These are phyloP conservation scores for Leucoraja erinaceus DNA, from an alignment of 2,113 vertebrate species.

Conservation along the genomic window DNA sequence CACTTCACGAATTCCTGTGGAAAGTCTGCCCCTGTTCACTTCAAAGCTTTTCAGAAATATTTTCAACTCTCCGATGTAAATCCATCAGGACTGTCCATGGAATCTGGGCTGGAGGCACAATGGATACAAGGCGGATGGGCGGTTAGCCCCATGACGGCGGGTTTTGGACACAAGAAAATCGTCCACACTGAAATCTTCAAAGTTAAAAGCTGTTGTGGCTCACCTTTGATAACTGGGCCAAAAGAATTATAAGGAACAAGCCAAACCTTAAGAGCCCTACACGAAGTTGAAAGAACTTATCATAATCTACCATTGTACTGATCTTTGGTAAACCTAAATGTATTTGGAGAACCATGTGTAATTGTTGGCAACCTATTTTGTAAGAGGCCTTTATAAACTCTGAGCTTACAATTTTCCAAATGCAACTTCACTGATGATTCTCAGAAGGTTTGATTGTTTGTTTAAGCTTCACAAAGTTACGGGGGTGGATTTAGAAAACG, in stretches of 20 bases:
- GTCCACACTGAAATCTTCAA: not conserved
- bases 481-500: not conserved
- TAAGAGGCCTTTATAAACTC: not conserved
- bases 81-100: not conserved
- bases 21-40: not conserved
- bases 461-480: not conserved
- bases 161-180: not conserved
- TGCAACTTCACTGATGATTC: not conserved
- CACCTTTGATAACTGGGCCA: not conserved
- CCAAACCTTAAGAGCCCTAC: not conserved
- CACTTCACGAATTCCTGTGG: not conserved
- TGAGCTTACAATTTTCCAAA: not conserved
- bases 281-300: not conserved
- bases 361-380: not conserved
- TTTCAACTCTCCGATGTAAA: conserved; percentile 1
- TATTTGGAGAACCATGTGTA: not conserved
- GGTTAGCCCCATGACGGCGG: not conserved
- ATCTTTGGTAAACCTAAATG: not conserved
- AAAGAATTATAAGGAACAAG: conserved; percentile 7
- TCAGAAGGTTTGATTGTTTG: not conserved
- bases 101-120: not conserved
- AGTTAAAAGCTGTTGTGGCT: not conserved
- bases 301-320: not conserved
- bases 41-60: not conserved
- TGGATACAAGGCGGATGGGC: not conserved